These are phyloP conservation scores for Marronus borbonicus DNA, from an alignment of 2,888 invertebrate genomes.

Conservation along the genomic window DNA sequence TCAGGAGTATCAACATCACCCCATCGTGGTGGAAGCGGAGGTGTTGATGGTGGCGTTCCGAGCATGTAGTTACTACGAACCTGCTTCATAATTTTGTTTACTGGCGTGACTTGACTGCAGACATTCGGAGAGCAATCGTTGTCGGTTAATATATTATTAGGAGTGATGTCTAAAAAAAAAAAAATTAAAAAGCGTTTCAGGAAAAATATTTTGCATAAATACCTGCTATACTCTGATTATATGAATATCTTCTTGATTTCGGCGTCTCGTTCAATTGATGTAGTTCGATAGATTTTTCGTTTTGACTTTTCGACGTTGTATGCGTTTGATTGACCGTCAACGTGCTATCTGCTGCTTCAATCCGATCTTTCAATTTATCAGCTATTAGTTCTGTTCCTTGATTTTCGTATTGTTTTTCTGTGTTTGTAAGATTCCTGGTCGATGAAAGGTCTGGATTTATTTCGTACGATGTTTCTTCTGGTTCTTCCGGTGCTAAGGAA, in stretches of 20 bases:
- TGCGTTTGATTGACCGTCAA: not conserved
- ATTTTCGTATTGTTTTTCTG: constrained; percentile 4
- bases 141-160: constrained; percentile 37
- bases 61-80: constrained; percentile 61
- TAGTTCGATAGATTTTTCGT: not conserved
- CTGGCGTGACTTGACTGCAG: constrained; percentile 60
- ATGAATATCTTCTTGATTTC: too few species aligned
- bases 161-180: constrained; percentile 42
- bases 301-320: not conserved
- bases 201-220: not conserved
- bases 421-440: not conserved
- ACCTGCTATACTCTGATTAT: not conserved
- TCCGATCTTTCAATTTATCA: not conserved
- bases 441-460: not conserved
- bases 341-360: not conserved
- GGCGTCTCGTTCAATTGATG: too few species aligned
- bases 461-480: not conserved
- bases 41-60: constrained; percentile 59
- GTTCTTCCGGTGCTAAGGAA: not conserved
- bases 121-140: constrained; percentile 31
- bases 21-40: constrained; percentile 65
- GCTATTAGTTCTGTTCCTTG: not conserved
- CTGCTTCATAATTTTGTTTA: constrained; percentile 66
- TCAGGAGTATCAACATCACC: constrained; percentile 72
- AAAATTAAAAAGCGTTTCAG: not conserved